Evolutionary conservation across 2,888 invertebrate genomes (phyloP), one percentile per base, ranked within the genome.

Genomic region (Celastrina argiolus): DNA sequence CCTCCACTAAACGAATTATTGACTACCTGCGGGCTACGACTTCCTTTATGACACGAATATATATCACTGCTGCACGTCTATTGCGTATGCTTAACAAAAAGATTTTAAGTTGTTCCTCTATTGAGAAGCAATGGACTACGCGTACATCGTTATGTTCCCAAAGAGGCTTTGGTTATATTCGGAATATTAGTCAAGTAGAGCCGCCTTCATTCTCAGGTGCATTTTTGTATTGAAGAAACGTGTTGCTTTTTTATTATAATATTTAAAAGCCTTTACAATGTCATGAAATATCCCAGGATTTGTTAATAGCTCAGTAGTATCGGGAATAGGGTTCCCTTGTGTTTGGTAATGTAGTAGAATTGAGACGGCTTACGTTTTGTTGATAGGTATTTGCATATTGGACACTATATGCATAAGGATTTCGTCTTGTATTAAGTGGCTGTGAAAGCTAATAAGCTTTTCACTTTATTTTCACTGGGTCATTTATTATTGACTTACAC

Each of bases 181-280:
- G 85, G 81, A 83, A 85, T 90, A 87, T 88, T 88, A 88, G 88
- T 88, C 82, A 88, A 88, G 88, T 87, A 83, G 85, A 76, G 82
- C 88, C 89, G 87, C 89, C 89, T 88, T 85, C 88, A 88, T 89
- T 88, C 89, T 90, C 90, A 90, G 90, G 89, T 90, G 90, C 89
- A 88, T 90, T 88, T 89, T 89, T 89, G 88, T 87, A 88, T 90
- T 83, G 84, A 85, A 84, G 85, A 81, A 85, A 83, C 87, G 81
- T 85, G 84, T 84, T 82, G 78, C 83, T 87, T 87, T 84, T 83
- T 87, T 85, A 80, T 82, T 83, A 78, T 51, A 51, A 22, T 85
- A 81, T 87, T 86, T 83, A 83, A 84, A 85, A 84, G 78, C 79
- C 75, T 80, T 83, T 80, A 81, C 81, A 84, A 85, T 83, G 83